These are phyloP conservation scores for Dinoponera quadriceps DNA, from an alignment of 1,140 invertebrate species.

Conservation along the genomic window DNA sequence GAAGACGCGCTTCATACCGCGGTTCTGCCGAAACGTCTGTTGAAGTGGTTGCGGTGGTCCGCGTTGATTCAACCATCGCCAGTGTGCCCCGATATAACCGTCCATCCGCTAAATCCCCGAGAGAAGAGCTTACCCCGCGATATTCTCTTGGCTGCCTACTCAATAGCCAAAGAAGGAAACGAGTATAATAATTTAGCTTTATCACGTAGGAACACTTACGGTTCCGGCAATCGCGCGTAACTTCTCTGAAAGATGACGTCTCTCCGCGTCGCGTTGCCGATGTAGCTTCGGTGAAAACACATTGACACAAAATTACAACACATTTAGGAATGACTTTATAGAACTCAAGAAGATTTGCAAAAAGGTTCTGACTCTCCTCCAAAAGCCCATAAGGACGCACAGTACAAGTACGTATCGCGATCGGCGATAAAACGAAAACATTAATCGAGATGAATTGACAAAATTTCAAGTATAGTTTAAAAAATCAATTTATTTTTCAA, in stretches of 20 bases:
- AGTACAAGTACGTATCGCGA: too few relatives aligned
- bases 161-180: constrained; percentile 88
- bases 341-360: too few relatives aligned
- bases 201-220: constrained; percentile 67
- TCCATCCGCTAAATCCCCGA: constrained; percentile 92
- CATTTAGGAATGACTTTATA: too few relatives aligned
- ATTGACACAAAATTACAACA: too few relatives aligned
- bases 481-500: too few relatives aligned
- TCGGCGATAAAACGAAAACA: too few relatives aligned
- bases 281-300: too few relatives aligned
- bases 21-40: constrained; percentile 89
- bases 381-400: too few relatives aligned
- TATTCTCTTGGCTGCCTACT: constrained; percentile 90
- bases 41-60: constrained; percentile 90
- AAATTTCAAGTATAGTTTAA: too few relatives aligned
- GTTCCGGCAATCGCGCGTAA: constrained; percentile 44
- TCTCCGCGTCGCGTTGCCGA: too few relatives aligned
- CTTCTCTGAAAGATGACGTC: constrained; percentile 73
- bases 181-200: constrained; percentile 83
- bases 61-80: constrained; percentile 91
- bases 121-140: constrained; percentile 92
- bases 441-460: too few relatives aligned
- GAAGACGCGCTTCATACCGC: constrained; percentile 90
- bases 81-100: constrained; percentile 91
- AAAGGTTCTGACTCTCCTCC: too few relatives aligned